phyloP scores from a whole-genome alignment of 2,113 vertebrate genomes.

The Psammodynastes pulverulentus region DNA sequence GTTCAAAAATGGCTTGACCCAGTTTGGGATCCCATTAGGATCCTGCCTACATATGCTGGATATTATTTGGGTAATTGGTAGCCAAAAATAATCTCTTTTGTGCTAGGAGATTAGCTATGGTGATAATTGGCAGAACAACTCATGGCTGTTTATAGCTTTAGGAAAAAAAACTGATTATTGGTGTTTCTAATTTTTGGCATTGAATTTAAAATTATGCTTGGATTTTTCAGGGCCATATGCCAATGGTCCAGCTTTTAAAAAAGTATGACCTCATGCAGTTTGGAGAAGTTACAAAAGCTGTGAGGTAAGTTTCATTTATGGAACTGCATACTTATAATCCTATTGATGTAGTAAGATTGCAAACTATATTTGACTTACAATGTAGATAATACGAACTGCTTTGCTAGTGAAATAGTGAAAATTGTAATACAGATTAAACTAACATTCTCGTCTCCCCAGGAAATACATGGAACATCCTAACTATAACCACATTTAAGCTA shows the following conservation, averaged over 20 bases:
- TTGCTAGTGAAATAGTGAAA: not conserved
- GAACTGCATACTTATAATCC: not conserved
- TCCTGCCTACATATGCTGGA: not conserved
- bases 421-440: not conserved
- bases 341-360: not conserved
- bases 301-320: constrained; percentile 75
- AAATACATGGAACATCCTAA: not conserved
- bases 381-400: not conserved
- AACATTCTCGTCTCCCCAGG: not conserved
- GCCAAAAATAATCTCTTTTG: not conserved
- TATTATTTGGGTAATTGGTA: not conserved
- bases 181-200: not conserved
- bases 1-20: not conserved
- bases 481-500: not conserved
- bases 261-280: constrained; percentile 98
- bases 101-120: not conserved
- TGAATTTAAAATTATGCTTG: constrained; percentile 8
- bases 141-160: not conserved
- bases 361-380: not conserved
- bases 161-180: not conserved
- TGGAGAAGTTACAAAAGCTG: constrained; percentile 88
- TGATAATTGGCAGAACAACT: not conserved
- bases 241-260: constrained; percentile 84
- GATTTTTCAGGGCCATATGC: constrained; percentile 91
- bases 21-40: not conserved